These are phyloP conservation scores for Xiphophorus hellerii DNA, from an alignment of 2,113 vertebrate species.

Conservation along the genomic window DNA sequence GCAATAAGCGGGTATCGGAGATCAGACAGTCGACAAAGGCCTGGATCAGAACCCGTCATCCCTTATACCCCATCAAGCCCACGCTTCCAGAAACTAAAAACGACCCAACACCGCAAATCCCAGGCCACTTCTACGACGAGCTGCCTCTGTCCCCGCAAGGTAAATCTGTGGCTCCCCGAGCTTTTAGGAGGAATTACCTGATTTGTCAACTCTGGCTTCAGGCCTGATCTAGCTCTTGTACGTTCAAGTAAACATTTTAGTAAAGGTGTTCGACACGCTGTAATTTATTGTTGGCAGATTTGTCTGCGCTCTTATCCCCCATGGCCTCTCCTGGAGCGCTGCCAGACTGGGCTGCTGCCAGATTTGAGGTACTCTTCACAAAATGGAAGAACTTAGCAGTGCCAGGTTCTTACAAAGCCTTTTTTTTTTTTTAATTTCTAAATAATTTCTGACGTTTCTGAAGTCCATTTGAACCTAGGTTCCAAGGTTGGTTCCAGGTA, in stretches of 20 bases:
- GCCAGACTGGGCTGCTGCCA: conserved; percentile 45
- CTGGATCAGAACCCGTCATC: background rate
- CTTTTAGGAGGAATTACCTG: too few species aligned
- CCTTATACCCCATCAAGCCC: conserved; percentile 2
- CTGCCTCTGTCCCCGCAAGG: conserved; percentile 54
- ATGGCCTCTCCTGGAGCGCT: conserved; percentile 56
- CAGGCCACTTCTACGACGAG: conserved; percentile 15
- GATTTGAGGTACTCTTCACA: conserved; percentile 61
- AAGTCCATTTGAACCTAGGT: background rate
- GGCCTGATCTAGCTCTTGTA: background rate
- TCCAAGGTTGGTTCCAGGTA: too few species aligned
- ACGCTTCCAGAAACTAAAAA: conserved; percentile 4
- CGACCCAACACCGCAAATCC: background rate
- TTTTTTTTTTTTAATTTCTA: too few species aligned
- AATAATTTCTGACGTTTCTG: too few species aligned
- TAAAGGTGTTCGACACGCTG: background rate
- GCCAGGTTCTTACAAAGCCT: too few species aligned
- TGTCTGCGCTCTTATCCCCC: conserved; percentile 72
- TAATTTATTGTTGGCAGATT: conserved; percentile 57
- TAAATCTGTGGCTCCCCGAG: conserved; percentile 12
- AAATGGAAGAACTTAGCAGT: background rate
- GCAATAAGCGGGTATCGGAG: background rate
- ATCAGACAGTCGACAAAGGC: conserved; percentile 25
- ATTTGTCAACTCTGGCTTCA: too few species aligned
- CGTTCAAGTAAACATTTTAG: background rate